Base-by-base conservation (phyloP, 2,113 vertebrate species). In the Beaufortia kweichowensis region DNA sequence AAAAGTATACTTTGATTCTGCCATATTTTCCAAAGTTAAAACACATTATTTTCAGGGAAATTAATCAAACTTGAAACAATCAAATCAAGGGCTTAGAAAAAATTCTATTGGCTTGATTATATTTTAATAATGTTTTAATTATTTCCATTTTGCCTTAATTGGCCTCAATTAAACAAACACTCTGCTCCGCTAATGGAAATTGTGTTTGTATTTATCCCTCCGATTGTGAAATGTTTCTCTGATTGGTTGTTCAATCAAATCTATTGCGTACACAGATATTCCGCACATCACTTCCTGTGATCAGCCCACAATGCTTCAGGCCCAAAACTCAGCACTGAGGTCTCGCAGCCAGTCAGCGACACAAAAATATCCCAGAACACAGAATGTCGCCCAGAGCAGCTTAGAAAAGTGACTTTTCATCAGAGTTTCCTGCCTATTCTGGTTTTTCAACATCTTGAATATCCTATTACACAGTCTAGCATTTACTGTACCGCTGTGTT, bases 401-500 rank as follows among this genome's bases (percentile, higher is more conserved):
- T 31, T 76, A 80, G 79, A 64, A 82, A 85, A 84, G 74, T 35
- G 23, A 67, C 79, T 84, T 82, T 83, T 85, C 79, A 78, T 77
- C 72, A 28, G 60, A 19, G 72, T 78, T 77, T 67, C 71, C 55
- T n/a, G 11, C 55, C 21, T 56, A 28, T 81, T 75, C 70, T 60
- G 35, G 79, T 78, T n/a, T 79, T 61, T 57, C 76, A 72, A 79
- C 79, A 80, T 83, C 79, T 80, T 81, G 71, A 70, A 74, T 75
- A 88, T 85, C 83, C 82, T 62, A 68, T 82, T 84, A 84, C 78
- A 87, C 63, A 39, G 66, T 64, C 39, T 67, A 77, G 77, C 71
- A 66, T 71, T 72, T 75, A 39, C 67, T 39, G 41, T 7, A 19
- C 41, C 56, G 70, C 77, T 69, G 56, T 69, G 72, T 71, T 81